Evolutionary conservation across 2,888 invertebrate genomes (phyloP), one percentile per base, ranked within the genome.

Genomic region (Protophormia terraenovae): DNA sequence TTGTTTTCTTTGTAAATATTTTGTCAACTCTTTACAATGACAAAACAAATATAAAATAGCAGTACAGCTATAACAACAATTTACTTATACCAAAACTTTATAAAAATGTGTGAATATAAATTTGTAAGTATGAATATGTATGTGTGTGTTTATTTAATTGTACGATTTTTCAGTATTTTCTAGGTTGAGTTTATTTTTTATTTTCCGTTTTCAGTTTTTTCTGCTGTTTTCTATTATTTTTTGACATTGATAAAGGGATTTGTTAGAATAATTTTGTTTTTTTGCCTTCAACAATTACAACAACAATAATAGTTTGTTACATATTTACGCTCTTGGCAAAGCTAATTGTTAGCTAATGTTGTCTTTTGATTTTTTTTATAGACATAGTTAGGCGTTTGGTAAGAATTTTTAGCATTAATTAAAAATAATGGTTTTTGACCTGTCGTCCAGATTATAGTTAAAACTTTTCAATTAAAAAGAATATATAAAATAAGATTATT

Each of bases 1-100:
- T 66, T 77, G 58, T 83, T 78, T 53, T 60, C 66, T 67, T 53
- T 73, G 67, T 62, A 69, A 83, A 78, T 83, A 83, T 78, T 78
- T 83, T 73, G 64, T 66, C 69, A 78, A 73, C 67, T 73, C 35
- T 79, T 73, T 83, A 55, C 60, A 71, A 73, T 73, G 73, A 38
- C 73, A 83, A 69, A 32, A 53, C 58, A 72, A 73, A 69, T 73
- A 69, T 24, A 60, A 62, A 78, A 78, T 55, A 71, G 58, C 38
- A 62, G 19, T 50, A 62, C 47, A 66, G 35, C 47, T 62, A 62
- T 14, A 71, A 55, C 38, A 75, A 75, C 67, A 72, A 60, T 71
- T 62, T 29, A 41, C 22, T 45, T 55, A 38, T 45, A 27, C 41
- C 29, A 45, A n/a, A 27, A 64, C 29, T 22, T 27, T 38, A 47